Conservation (phyloP, 2,113 vertebrate species). For the Xenus cinereus region DNA sequence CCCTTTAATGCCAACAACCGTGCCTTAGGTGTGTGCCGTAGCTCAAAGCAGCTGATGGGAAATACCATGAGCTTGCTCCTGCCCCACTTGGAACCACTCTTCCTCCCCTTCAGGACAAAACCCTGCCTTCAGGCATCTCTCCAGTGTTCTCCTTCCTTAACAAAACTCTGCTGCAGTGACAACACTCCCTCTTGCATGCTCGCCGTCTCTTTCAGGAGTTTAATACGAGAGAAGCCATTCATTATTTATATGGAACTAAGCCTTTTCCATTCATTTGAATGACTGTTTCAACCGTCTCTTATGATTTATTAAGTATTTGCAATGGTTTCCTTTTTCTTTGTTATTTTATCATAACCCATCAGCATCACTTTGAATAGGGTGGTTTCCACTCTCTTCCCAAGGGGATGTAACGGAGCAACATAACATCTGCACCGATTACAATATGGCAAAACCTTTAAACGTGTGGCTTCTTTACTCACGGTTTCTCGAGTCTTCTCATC, state of each 20-base stretch:
- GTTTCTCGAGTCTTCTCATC: not conserved
- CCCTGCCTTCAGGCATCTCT: not conserved
- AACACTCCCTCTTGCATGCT: rapidly evolving
- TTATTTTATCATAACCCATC: not conserved
- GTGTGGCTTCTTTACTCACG: not conserved
- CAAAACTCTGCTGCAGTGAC: not conserved
- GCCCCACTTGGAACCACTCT: not conserved
- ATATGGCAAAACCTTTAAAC: not conserved
- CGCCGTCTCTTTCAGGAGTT: not conserved
- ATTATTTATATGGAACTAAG: not conserved
- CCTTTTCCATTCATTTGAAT: not conserved
- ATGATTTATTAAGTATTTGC: slow-evolving; percentile 23
- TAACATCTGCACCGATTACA: not conserved
- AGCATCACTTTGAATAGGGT: not conserved
- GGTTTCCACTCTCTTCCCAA: not conserved
- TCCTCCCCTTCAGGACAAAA: not conserved
- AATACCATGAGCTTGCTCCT: not conserved
- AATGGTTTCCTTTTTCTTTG: not conserved
- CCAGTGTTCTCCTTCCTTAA: not conserved
- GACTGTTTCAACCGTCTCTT: not conserved
- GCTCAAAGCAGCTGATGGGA: not conserved
- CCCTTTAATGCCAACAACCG: not conserved
- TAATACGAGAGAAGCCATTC: not conserved
- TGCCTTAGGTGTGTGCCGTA: not conserved
- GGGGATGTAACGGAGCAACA: not conserved